Percentiles rank a stretch among this genome's conserved stretches.
Conservation (phyloP, 2,888 invertebrate genomes). For the Scaptomyza cyrtandrae region DNA sequence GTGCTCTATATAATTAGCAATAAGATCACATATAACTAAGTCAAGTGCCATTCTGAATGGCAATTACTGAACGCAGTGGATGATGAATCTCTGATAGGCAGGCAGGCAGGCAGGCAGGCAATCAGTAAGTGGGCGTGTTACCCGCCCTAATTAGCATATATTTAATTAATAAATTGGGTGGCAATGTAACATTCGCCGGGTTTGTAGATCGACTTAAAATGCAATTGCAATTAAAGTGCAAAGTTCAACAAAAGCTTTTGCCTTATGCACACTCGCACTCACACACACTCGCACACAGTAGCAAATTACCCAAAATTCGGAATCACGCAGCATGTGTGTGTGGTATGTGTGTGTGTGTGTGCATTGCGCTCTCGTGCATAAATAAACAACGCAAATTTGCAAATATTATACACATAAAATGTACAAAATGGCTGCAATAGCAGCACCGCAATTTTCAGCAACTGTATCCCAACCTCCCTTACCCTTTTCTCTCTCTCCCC, state of each 20-base stretch:
- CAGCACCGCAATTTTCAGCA: conserved; percentile 53
- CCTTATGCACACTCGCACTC: conserved; percentile 60
- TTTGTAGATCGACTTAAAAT: conserved; percentile 37
- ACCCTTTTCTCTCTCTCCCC: not conserved
- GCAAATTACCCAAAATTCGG: conserved; percentile 44
- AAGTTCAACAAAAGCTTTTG: conserved; percentile 61
- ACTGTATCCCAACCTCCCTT: conserved; percentile 1
- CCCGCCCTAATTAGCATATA: conserved; percentile 58
- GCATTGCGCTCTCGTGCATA: conserved; percentile 61
- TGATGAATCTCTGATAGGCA: not conserved
- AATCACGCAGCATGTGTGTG: conserved; percentile 3
- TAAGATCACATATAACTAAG: no score
- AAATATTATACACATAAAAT: conserved; percentile 75
- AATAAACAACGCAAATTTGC: conserved; percentile 75
- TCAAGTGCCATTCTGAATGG: conserved; percentile 41
- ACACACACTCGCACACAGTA: conserved; percentile 28
- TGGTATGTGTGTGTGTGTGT: conserved; percentile 20
- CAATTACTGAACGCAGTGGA: conserved; percentile 21
- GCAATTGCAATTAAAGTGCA: conserved; percentile 67
- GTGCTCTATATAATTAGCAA: no score
- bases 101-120: not conserved
- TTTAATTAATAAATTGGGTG: conserved; percentile 63
- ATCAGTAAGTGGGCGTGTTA: conserved; percentile 13
- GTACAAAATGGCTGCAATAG: conserved; percentile 68
- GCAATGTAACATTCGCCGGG: conserved; percentile 3